These are phyloP conservation scores for Mycetomoellerius zeteki DNA, from an alignment of 1,140 invertebrate genomes.

Conservation along the genomic window DNA sequence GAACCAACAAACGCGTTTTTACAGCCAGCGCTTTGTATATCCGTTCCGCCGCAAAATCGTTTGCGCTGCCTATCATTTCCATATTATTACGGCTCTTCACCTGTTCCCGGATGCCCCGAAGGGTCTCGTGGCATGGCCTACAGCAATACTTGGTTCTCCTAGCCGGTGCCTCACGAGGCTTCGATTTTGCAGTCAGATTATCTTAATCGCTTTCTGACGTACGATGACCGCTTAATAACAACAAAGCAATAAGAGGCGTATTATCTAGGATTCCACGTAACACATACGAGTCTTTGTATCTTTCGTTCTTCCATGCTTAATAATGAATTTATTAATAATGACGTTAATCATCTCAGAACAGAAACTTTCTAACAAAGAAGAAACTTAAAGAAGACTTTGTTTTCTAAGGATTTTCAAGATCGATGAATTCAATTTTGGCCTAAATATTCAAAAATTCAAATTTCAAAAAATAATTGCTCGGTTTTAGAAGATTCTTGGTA, in stretches of 20 bases:
- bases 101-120: slow-evolving; percentile 63
- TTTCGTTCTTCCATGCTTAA: background rate
- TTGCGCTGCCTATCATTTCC: slow-evolving; percentile 72
- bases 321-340: background rate
- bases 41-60: slow-evolving; percentile 63
- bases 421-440: no score
- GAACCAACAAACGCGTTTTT: slow-evolving; percentile 68
- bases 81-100: slow-evolving; percentile 75
- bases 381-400: no score
- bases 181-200: slow-evolving; percentile 45
- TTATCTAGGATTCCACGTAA: background rate
- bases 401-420: no score
- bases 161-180: slow-evolving; percentile 19
- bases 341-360: background rate
- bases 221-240: slow-evolving; percentile 55
- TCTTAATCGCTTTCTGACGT: slow-evolving; percentile 43
- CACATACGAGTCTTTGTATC: background rate
- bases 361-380: no score
- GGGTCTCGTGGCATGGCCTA: slow-evolving; percentile 51
- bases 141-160: slow-evolving; percentile 44
- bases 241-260: background rate
- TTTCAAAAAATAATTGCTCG: no score
- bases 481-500: no score
- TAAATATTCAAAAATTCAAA: no score
- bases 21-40: slow-evolving; percentile 58